Percentiles rank a stretch among this genome's conserved stretches.
phyloP scores from a whole-genome alignment of 92 coral and sea anemone species.

The Pocillopora grandis region DNA sequence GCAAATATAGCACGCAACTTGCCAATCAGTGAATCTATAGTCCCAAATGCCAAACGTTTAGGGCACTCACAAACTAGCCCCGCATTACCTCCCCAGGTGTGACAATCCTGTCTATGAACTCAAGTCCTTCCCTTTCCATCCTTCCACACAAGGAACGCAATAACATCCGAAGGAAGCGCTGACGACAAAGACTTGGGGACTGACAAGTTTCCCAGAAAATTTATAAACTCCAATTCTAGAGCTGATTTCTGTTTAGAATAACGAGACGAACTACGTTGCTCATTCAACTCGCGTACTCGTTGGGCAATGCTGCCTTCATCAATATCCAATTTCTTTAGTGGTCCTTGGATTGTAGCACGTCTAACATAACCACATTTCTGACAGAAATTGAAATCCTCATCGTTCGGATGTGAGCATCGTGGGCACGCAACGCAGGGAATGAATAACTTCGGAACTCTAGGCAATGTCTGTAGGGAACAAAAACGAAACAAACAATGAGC shows the following conservation, averaged over 20 bases:
- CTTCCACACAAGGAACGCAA: slow-evolving; percentile 44
- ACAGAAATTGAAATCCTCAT: slow-evolving; percentile 16
- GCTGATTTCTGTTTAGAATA: slow-evolving; percentile 42
- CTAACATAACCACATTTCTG: slow-evolving; percentile 34
- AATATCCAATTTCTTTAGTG: background rate
- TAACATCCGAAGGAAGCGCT: slow-evolving; percentile 24
- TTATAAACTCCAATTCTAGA: slow-evolving; percentile 15
- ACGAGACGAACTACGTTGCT: slow-evolving; percentile 13
- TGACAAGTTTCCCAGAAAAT: slow-evolving; percentile 3
- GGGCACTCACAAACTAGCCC: slow-evolving; percentile 13
- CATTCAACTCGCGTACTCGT: background rate
- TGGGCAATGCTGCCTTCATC: slow-evolving; percentile 11
- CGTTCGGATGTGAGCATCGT: slow-evolving; percentile 25
- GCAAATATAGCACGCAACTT: slow-evolving; percentile 24
- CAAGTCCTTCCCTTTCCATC: slow-evolving; percentile 19
- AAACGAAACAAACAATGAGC: background rate
- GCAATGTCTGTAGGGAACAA: slow-evolving; percentile 4
- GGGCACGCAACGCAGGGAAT: slow-evolving; percentile 38
- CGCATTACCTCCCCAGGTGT: background rate
- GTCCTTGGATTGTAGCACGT: background rate
- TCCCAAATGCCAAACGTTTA: slow-evolving; percentile 30
- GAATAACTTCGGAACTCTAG: slow-evolving; percentile 27
- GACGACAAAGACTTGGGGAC: slow-evolving; percentile 16
- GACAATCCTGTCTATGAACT: slow-evolving; percentile 19
- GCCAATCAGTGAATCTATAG: slow-evolving; percentile 30